Conservation (phyloP, 2,888 invertebrate species). For the Tethea ocularis region DNA sequence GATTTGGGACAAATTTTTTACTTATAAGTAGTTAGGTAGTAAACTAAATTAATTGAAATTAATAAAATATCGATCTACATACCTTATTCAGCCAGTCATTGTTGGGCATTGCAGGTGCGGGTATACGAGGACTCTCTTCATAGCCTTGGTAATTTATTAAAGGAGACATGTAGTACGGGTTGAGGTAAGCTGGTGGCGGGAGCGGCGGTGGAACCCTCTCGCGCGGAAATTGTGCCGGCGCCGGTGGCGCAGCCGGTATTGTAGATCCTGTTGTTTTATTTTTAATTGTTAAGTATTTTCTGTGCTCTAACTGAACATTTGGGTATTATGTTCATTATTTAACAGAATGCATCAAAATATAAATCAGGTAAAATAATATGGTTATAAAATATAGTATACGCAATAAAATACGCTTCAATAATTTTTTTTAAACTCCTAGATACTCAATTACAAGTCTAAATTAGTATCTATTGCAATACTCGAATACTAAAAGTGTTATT, state of each 20-base stretch:
- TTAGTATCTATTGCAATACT: no score
- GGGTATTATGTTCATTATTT: no score
- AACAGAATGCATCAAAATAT: no score
- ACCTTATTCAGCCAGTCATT: slow-evolving; percentile 56
- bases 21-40: no score
- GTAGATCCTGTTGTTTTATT: background rate
- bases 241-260: slow-evolving; percentile 7
- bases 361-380: no score
- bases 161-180: slow-evolving; percentile 43
- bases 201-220: slow-evolving; percentile 15
- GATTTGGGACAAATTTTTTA: no score
- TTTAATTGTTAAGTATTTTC: background rate
- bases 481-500: no score
- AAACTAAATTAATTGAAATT: background rate
- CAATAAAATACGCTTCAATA: no score
- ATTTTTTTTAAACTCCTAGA: no score
- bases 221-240: slow-evolving; percentile 5
- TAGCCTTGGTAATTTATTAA: slow-evolving; percentile 37
- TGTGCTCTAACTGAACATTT: background rate
- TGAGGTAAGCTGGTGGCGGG: slow-evolving; percentile 24
- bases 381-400: no score
- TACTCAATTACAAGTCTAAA: no score
- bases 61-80: slow-evolving; percentile 2
- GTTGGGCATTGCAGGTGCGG: slow-evolving; percentile 22
- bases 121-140: slow-evolving; percentile 32